These are phyloP conservation scores for Drosophila greeni DNA, from an alignment of 2,888 invertebrate species.

Conservation along the genomic window DNA sequence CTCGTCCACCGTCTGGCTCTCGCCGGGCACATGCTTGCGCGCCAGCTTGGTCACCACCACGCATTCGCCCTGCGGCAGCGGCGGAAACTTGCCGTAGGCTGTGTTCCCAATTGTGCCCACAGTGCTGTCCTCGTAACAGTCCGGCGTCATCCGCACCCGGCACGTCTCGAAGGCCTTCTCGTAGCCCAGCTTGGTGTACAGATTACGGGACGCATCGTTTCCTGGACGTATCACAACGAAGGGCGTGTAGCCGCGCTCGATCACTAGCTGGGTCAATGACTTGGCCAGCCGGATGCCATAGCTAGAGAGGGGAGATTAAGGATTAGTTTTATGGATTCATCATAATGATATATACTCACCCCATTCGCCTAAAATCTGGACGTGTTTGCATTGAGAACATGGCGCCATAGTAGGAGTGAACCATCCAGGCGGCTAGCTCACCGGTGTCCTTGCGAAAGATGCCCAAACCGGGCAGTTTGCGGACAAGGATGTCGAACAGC, in stretches of 20 bases:
- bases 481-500: constrained; percentile 88
- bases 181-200: constrained; percentile 91
- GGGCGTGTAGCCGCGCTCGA: constrained; percentile 87
- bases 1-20: constrained; percentile 75
- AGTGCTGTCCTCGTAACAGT: constrained; percentile 60
- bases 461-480: constrained; percentile 88
- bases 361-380: constrained; percentile 86
- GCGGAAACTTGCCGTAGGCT: constrained; percentile 67
- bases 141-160: constrained; percentile 86
- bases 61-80: constrained; percentile 60
- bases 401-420: constrained; percentile 93
- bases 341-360: constrained; percentile 72
- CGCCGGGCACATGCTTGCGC: constrained; percentile 56
- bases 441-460: constrained; percentile 85
- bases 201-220: constrained; percentile 90
- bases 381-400: constrained; percentile 95
- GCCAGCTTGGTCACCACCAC: constrained; percentile 44
- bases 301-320: constrained; percentile 47
- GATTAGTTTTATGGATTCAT: not conserved
- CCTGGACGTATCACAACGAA: constrained; percentile 93
- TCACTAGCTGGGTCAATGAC: constrained; percentile 83
- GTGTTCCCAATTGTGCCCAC: constrained; percentile 63
- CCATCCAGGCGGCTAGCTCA: constrained; percentile 92
- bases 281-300: constrained; percentile 87
- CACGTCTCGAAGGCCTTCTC: constrained; percentile 88